Conservation (phyloP, 2,797 vertebrate species). For the Peromyscus aztecus region DNA sequence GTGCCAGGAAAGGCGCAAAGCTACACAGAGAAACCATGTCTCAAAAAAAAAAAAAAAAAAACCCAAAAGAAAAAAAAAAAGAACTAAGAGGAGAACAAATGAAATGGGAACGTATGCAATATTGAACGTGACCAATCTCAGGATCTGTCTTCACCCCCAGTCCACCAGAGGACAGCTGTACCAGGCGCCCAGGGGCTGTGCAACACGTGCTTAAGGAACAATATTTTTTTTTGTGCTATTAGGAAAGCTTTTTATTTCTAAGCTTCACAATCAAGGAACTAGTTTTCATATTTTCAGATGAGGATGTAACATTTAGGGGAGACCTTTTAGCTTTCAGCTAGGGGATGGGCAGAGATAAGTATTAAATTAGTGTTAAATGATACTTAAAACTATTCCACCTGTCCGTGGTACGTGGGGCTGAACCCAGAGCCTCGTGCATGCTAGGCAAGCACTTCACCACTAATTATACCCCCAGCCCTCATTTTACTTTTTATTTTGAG, state of each 20-base stretch:
- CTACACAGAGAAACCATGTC: no score
- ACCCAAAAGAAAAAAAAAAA: no score
- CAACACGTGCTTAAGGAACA: not conserved
- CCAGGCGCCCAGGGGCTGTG: not conserved
- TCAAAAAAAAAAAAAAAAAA: no score
- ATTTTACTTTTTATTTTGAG: not conserved
- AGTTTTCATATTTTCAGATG: constrained; percentile 34
- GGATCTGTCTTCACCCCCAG: not conserved
- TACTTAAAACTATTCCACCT: not conserved
- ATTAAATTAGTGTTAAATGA: constrained; percentile 7
- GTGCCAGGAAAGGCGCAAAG: no score
- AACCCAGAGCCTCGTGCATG: not conserved
- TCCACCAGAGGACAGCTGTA: no score
- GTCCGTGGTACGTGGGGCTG: not conserved
- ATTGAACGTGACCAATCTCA: not conserved
- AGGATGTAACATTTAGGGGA: not conserved
- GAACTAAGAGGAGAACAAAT: not conserved
- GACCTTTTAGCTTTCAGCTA: constrained; percentile 20
- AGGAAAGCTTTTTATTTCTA: not conserved
- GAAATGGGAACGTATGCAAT: not conserved
- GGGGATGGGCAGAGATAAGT: not conserved
- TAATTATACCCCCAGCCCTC: not conserved
- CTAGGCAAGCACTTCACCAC: not conserved
- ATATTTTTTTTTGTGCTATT: not conserved
- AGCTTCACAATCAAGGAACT: not conserved